Evolutionary conservation across 2,113 vertebrate genomes (phyloP).

Genomic region (Gymnorhina tibicen): DNA sequence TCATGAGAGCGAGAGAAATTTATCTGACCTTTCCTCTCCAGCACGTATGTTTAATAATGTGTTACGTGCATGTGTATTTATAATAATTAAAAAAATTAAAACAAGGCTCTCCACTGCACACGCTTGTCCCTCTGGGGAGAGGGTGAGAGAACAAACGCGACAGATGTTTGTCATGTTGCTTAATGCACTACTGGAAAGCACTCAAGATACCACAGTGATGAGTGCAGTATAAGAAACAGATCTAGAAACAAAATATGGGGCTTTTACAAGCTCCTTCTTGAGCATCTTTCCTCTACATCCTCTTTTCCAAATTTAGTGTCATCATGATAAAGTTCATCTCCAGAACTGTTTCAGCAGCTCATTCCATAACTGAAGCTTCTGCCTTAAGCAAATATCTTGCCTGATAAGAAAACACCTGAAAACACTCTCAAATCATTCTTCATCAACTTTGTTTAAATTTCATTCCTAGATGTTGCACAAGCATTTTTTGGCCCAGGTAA

Average conservation of each 20-base stretch:
- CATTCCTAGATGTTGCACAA: neutral
- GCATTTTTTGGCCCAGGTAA: neutral
- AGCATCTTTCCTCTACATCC: conserved; percentile 29
- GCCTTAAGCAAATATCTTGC: neutral
- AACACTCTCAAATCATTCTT: neutral
- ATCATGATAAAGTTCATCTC: neutral
- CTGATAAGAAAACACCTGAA: neutral
- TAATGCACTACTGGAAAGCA: conserved; percentile 63
- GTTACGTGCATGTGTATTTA: conserved; percentile 33
- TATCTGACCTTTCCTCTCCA: conserved; percentile 13
- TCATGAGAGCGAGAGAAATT: neutral
- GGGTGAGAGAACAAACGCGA: conserved; percentile 56
- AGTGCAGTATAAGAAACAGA: conserved; percentile 58
- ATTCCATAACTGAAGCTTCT: neutral
- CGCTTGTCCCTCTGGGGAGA: conserved; percentile 42
- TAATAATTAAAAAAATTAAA: conserved; percentile 51
- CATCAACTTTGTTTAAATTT: neutral
- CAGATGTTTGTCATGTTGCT: conserved; percentile 63
- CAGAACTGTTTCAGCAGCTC: neutral
- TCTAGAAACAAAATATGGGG: conserved; percentile 36
- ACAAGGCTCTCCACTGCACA: conserved; percentile 31
- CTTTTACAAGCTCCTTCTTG: conserved; percentile 52
- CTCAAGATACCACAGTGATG: conserved; percentile 66
- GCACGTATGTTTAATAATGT: neutral
- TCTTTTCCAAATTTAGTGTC: neutral